A percentile compares a stretch with the other conserved stretches of the same genome.
Conservation (phyloP, 2,888 invertebrate species). For the Stenodema calcarata region DNA sequence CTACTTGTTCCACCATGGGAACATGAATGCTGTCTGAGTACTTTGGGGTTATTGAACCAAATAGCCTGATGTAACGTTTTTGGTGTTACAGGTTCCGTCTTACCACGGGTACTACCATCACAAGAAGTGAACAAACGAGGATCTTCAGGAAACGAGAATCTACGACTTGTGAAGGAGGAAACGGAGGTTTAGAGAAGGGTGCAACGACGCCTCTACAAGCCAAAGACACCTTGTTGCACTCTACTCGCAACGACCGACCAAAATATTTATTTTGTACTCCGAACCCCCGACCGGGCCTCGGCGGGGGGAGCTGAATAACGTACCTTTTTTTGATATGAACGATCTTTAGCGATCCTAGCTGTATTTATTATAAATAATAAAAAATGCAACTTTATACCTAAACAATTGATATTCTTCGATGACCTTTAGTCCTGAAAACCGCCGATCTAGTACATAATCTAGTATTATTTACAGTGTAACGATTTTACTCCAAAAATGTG, state of each 20-base stretch:
- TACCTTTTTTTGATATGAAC: constrained; percentile 43
- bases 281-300: neutral
- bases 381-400: constrained; percentile 26
- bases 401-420: neutral
- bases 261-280: constrained; percentile 41
- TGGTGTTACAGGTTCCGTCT: constrained; percentile 26
- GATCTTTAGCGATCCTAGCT: constrained; percentile 33
- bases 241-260: constrained; percentile 27
- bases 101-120: constrained; percentile 43
- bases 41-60: too few species aligned
- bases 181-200: constrained; percentile 27
- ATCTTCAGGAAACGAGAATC: neutral
- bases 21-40: too few species aligned
- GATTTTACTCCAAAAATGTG: too few species aligned
- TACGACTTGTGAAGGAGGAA: neutral
- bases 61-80: too few species aligned
- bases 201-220: constrained; percentile 40
- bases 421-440: too few species aligned
- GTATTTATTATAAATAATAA: constrained; percentile 38
- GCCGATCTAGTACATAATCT: too few species aligned
- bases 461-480: too few species aligned
- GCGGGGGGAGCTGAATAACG: neutral
- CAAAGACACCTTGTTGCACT: constrained; percentile 50
- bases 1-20: too few species aligned
- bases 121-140: constrained; percentile 17